phyloP scores from a whole-genome alignment of 2,113 vertebrate genomes.

The Phocoena phocoena region DNA sequence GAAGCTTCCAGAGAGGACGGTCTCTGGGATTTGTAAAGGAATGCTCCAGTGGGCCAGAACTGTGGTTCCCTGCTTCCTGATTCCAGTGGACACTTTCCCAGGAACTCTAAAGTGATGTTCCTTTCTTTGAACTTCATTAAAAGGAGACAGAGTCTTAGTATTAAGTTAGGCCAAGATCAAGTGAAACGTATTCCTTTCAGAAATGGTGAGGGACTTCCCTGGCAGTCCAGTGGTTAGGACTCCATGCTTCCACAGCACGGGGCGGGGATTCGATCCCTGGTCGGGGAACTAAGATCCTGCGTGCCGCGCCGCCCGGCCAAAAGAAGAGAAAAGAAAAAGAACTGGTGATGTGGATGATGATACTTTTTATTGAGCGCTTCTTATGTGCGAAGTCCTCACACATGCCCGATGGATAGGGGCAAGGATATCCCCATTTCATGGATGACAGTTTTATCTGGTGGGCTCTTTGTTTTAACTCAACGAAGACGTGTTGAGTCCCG shows the following conservation, averaged over 20 bases:
- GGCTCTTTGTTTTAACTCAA: neutral
- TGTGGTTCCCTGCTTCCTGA: neutral
- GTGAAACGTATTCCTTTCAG: neutral
- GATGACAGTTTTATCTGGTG: neutral
- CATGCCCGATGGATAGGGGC: no score
- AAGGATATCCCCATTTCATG: neutral
- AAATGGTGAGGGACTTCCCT: neutral
- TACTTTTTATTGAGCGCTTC: neutral
- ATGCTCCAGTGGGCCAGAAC: neutral
- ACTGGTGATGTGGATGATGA: neutral
- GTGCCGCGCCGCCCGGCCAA: rapidly evolving
- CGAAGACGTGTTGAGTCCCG: no score
- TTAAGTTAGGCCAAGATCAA: neutral
- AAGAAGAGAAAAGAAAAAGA: neutral
- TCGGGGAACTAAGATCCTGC: neutral
- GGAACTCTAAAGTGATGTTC: neutral
- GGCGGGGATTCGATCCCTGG: neutral
- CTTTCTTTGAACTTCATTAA: neutral
- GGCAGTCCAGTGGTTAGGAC: neutral
- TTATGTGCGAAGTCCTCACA: neutral
- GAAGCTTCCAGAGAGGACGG: neutral
- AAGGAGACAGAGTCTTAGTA: neutral
- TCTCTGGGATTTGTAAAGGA: neutral
- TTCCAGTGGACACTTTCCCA: neutral
- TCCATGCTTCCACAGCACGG: no score